Evolutionary conservation across 2,797 vertebrate species (phyloP).

Genomic region (Semotilus atromaculatus): DNA sequence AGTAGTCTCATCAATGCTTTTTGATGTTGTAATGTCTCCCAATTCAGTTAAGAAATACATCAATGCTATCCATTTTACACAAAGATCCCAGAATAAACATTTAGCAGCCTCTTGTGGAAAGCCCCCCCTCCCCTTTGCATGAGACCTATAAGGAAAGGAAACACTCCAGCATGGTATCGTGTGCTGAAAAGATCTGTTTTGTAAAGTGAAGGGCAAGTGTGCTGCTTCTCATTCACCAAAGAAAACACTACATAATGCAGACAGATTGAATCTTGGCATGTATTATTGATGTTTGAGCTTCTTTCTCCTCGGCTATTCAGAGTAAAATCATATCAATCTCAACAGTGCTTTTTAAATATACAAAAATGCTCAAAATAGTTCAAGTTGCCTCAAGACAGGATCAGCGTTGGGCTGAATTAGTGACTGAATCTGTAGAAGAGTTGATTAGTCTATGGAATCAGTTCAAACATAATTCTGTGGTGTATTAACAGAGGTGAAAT

Average conservation of each 20-base stretch:
- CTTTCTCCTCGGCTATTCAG: slow-evolving; percentile 44
- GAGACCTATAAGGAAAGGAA: slow-evolving; percentile 38
- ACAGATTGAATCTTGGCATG: slow-evolving; percentile 56
- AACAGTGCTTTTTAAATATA: neutral
- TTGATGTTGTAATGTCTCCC: slow-evolving; percentile 40
- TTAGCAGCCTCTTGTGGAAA: slow-evolving; percentile 34
- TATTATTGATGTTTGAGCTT: slow-evolving; percentile 52
- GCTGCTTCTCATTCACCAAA: slow-evolving; percentile 35
- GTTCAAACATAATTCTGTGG: neutral
- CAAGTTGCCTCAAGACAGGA: neutral
- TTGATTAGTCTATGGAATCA: slow-evolving; percentile 28
- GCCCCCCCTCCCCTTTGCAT: slow-evolving; percentile 36
- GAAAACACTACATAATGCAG: slow-evolving; percentile 42
- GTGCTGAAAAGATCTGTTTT: slow-evolving; percentile 39
- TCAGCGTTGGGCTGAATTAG: neutral
- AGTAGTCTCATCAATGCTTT: slow-evolving; percentile 47
- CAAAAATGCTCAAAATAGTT: slow-evolving; percentile 19
- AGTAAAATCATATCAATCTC: slow-evolving; percentile 25
- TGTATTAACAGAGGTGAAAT: slow-evolving; percentile 11
- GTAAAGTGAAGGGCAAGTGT: slow-evolving; percentile 41
- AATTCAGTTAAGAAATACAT: slow-evolving; percentile 46
- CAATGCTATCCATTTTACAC: slow-evolving; percentile 35
- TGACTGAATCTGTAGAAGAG: neutral
- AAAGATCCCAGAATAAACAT: slow-evolving; percentile 55
- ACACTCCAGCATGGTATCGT: slow-evolving; percentile 22